Conservation (phyloP, 2,888 invertebrate genomes). For the Gastracanthus pulcherrimus region DNA sequence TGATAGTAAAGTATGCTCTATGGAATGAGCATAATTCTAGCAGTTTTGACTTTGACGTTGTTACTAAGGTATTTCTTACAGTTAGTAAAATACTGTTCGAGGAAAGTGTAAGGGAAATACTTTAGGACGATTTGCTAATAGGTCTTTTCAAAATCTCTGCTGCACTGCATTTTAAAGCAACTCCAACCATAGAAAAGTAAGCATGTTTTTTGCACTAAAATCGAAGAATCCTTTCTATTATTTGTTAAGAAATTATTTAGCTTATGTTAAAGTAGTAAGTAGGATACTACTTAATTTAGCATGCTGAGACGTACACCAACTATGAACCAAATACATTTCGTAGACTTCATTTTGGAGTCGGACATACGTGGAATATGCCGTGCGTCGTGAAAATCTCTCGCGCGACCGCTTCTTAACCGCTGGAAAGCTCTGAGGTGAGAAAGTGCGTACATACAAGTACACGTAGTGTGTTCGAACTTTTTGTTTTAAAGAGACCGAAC, state of each 20-base stretch:
- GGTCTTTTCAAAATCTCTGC: neutral
- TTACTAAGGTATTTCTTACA: neutral
- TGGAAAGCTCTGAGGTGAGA: conserved; percentile 27
- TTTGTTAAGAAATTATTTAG: neutral
- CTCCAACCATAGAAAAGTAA: neutral
- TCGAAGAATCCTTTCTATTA: neutral
- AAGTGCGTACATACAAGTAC: neutral
- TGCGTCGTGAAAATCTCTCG: neutral
- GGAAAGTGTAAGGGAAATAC: neutral
- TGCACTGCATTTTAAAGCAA: neutral
- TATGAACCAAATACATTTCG: conserved; percentile 5
- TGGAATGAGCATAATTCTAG: no score
- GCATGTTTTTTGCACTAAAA: no score
- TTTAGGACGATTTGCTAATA: neutral
- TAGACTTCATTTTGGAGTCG: neutral
- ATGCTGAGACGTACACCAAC: neutral
- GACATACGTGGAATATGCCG: neutral
- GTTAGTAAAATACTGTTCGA: neutral
- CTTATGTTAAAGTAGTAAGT: neutral
- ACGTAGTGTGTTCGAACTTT: conserved; percentile 2
- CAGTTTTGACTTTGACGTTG: neutral
- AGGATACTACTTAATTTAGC: neutral
- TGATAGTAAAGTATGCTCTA: no score
- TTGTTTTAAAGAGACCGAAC: neutral
- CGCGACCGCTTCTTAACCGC: neutral